Evolutionary conservation across 2,888 invertebrate genomes (phyloP).

Genomic region (Thysanoteuthis rhombus): DNA sequence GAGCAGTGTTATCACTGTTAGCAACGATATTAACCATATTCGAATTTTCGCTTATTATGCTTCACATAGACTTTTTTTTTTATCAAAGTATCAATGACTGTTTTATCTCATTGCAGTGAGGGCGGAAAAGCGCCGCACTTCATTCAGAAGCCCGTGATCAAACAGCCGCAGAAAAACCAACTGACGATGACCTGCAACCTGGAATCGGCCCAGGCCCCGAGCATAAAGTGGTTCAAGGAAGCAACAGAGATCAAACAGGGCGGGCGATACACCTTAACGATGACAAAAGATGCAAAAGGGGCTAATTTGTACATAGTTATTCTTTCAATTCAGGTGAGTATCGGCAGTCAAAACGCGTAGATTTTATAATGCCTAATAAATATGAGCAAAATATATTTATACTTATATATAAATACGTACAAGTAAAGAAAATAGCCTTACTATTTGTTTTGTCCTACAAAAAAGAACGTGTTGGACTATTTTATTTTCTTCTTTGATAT

Average conservation of each 20-base stretch:
- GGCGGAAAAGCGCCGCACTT: conserved; percentile 85
- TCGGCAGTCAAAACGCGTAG: neutral
- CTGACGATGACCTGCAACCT: conserved; percentile 95
- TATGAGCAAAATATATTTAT: too few species aligned
- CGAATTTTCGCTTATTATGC: too few species aligned
- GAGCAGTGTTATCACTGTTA: too few species aligned
- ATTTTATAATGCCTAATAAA: too few species aligned
- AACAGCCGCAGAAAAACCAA: conserved; percentile 84
- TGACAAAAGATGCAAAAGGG: conserved; percentile 81
- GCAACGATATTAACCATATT: too few species aligned
- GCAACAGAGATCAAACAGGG: conserved; percentile 76
- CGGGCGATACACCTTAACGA: conserved; percentile 87
- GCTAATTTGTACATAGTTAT: conserved; percentile 92
- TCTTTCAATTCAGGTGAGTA: conserved; percentile 81
- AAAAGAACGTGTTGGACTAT: too few species aligned
- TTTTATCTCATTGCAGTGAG: conserved; percentile 40
- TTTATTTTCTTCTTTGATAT: too few species aligned
- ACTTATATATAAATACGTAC: too few species aligned
- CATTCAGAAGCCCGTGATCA: conserved; percentile 97
- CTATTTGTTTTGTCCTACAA: too few species aligned
- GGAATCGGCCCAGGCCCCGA: conserved; percentile 94
- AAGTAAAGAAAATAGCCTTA: too few species aligned
- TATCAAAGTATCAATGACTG: neutral
- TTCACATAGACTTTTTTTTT: too few species aligned
- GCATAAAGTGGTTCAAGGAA: conserved; percentile 95